These are phyloP conservation scores for Pycnomerus fuliginosus DNA, from an alignment of 2,888 invertebrate genomes.

Conservation along the genomic window DNA sequence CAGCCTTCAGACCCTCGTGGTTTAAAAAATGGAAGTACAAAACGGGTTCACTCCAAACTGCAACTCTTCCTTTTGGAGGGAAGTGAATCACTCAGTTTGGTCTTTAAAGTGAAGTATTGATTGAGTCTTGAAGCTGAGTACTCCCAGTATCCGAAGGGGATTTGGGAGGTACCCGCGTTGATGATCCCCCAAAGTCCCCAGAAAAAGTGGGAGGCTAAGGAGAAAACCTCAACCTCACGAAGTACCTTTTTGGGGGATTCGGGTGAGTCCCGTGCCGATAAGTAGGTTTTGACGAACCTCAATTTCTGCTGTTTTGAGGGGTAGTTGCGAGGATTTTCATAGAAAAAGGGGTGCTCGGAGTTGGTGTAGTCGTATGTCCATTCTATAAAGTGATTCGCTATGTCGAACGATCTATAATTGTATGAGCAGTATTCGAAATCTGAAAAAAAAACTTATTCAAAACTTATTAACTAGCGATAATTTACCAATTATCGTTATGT, in stretches of 20 bases:
- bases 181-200: slow-evolving; percentile 94
- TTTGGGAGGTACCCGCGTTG: slow-evolving; percentile 83
- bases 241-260: slow-evolving; percentile 45
- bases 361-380: slow-evolving; percentile 89
- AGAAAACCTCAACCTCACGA: slow-evolving; percentile 78
- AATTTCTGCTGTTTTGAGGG: slow-evolving; percentile 77
- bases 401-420: slow-evolving; percentile 89
- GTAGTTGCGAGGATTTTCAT: slow-evolving; percentile 64
- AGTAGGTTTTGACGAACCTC: slow-evolving; percentile 60
- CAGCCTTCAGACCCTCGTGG: too few species aligned
- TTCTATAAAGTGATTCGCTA: slow-evolving; percentile 93
- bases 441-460: slow-evolving; percentile 24
- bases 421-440: slow-evolving; percentile 97
- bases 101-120: slow-evolving; percentile 42
- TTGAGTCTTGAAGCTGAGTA: slow-evolving; percentile 38
- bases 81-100: slow-evolving; percentile 30
- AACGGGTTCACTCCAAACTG: slow-evolving; percentile 24
- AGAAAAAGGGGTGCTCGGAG: slow-evolving; percentile 74
- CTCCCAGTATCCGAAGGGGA: slow-evolving; percentile 93
- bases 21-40: too few species aligned
- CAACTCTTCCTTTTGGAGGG: slow-evolving; percentile 44
- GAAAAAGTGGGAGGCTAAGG: slow-evolving; percentile 86
- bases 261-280: slow-evolving; percentile 47
- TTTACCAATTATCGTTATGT: too few species aligned
- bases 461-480: not conserved